phyloP scores from a whole-genome alignment of 2,888 invertebrate genomes.

The Crocallis elinguaria region DNA sequence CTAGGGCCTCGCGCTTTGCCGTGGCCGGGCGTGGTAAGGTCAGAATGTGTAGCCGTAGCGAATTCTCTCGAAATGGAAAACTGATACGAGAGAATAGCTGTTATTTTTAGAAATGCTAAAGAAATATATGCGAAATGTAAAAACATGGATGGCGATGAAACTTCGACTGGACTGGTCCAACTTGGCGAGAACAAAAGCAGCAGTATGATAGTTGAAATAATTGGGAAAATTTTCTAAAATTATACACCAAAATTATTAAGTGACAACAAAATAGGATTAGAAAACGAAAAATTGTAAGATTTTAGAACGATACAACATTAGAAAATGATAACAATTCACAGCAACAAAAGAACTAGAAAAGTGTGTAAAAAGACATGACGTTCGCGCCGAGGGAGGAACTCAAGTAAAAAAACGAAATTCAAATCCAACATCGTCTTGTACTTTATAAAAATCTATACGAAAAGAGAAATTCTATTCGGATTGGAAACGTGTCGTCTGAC shows the following conservation, averaged over 20 bases:
- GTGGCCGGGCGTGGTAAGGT: slow-evolving; percentile 39
- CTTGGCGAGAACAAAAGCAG: background rate
- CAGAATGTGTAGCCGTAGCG: slow-evolving; percentile 28
- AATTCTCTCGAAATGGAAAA: slow-evolving; percentile 11
- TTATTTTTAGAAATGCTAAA: slow-evolving; percentile 17
- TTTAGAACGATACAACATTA: background rate
- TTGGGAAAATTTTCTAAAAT: no score
- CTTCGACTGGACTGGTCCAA: background rate
- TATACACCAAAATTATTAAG: no score
- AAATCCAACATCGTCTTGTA: slow-evolving; percentile 30
- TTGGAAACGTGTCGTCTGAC: slow-evolving; percentile 43
- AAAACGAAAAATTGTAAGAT: background rate
- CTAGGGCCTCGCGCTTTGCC: slow-evolving; percentile 52
- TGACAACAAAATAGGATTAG: background rate
- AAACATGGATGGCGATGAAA: background rate
- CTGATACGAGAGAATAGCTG: slow-evolving; percentile 3
- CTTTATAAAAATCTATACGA: slow-evolving; percentile 37
- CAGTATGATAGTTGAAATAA: no score
- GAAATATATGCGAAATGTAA: slow-evolving; percentile 1
- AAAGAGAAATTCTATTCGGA: slow-evolving; percentile 45
- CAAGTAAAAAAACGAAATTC: slow-evolving; percentile 35
- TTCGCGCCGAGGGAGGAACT: slow-evolving; percentile 25
- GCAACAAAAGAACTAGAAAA: slow-evolving; percentile 24
- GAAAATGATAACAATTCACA: slow-evolving; percentile 10
- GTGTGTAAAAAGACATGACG: slow-evolving; percentile 16